Base-by-base conservation (phyloP, 1,140 invertebrate species). In the Aphaenogaster rudis region DNA sequence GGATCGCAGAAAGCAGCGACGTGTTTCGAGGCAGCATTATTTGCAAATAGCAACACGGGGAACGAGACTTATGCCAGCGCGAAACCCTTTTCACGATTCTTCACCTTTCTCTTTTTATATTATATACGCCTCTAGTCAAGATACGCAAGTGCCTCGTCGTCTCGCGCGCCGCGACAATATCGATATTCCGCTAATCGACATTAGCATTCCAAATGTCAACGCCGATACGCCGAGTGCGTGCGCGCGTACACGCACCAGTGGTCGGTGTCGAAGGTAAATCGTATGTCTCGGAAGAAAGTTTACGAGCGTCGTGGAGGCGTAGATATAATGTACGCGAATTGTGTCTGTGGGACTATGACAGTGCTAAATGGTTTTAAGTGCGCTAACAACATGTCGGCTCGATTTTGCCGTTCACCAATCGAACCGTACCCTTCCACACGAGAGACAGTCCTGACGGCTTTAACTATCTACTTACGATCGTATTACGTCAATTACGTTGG, bases 151-250 rank as follows among this genome's bases (percentile, higher is more conserved):
- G 15, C 39, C 9, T 15, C 36, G 48, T 28, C 63, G 74, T 59
- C 67, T 69, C 50, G 52, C 78, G 74, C 77, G 63, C 48, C 11
- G 54, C 71, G 89, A 91, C 88, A 86, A 15, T 88, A 90, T 91
- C 88, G 88, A 48, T 69, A 90, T 87, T 86, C 80, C 42, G 78
- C 80, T 88, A 89, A 92, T 90, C 91, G 90, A 84, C 87, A 89
- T 89, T 89, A 91, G 87, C 91, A 92, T 92, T 92, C 87, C 87
- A 92, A 92, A 92, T 92, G 91, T 92, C 91, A 91, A 86, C 81
- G 64, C 48, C 39, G 63, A 69, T 88, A 86, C 50, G 77, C 39
- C 80, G 61, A 67, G 61, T 84, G 64, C 64, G 48, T 48, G n/a
- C 8, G 17, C 5, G 28, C 54, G 21, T n/a, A 28, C 42, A 21